Evolutionary conservation across 1,140 invertebrate species (phyloP), one percentile per base, ranked within the genome.

Genomic region (Drosophila asahinai): DNA sequence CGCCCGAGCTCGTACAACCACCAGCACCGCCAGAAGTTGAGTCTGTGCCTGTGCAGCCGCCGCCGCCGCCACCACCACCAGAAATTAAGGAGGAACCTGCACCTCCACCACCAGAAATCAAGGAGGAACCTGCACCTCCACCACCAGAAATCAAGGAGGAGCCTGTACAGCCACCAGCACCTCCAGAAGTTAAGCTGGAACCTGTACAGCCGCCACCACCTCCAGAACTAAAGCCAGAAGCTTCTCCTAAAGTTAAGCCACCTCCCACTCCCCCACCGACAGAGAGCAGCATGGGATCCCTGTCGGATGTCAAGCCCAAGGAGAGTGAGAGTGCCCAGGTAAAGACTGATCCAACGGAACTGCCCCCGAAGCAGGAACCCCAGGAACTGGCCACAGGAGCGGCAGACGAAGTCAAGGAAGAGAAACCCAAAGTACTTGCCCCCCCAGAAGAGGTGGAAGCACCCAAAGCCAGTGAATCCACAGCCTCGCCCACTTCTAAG

Each of bases 401-500:
- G n/a, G 25, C n/a, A 15, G 12, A 7, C 7, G 25, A 77, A 17
- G 15, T 19, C 1, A 22, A 57, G 9, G 57, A 61, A 0, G 52
- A 36, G 3, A 59, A 54, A 19, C 7, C n/a, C 2, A 36, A n/a
- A 48, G 22, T 40, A 14, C 33, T 61, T n/a, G 17, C 47, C 0
- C 14, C 14, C 4, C 54, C 67, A 5, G 47, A 60, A 9, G 40
- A 51, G 22, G 8, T 48, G 17, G 59, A 42, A 9, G 19, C 40
- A 1, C 33, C 49, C 0, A 86, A 82, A 9, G 33, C 59, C 2
- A 14, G 11, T 1, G 75, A 81, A 40, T 40, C 64, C 6, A 80
- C 25, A 17, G 59, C 51, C 0, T 79, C 86, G 19, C 80, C 83
- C 19, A 65, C 74, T 11, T 77, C 78, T 0, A 92, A 92, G 40